A percentile compares a stretch with the other conserved stretches of the same genome.
phyloP scores from a whole-genome alignment of 1,140 invertebrate genomes.

The Drosophila eugracilis region DNA sequence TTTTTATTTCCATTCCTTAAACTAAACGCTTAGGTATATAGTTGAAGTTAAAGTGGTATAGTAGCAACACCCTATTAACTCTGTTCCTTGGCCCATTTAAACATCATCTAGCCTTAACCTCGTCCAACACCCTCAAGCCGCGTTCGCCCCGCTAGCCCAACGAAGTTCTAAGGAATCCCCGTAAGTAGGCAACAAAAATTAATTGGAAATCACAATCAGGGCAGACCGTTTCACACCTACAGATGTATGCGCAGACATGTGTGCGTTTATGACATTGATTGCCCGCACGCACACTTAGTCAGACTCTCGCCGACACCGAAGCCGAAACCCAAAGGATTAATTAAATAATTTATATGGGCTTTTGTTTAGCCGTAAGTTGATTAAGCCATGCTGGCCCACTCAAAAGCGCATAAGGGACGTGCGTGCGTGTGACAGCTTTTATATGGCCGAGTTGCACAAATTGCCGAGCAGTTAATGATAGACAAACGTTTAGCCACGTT shows the following conservation, averaged over 20 bases:
- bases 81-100: too few relatives aligned
- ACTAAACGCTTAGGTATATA: too few relatives aligned
- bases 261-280: constrained; percentile 80
- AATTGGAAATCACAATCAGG: constrained; percentile 74
- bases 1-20: too few relatives aligned
- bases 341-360: constrained; percentile 82
- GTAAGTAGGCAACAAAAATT: constrained; percentile 55
- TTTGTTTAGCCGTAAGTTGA: constrained; percentile 78
- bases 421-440: constrained; percentile 29
- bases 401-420: constrained; percentile 45
- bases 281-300: constrained; percentile 61
- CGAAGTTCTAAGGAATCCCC: constrained; percentile 26
- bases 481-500: constrained; percentile 66
- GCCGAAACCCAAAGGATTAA: constrained; percentile 70
- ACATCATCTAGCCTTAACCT: too few relatives aligned
- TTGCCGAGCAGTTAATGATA: constrained; percentile 72
- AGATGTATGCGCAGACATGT: too few relatives aligned
- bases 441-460: constrained; percentile 42
- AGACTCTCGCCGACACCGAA: constrained; percentile 37
- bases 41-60: too few relatives aligned
- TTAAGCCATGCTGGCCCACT: constrained; percentile 59
- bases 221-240: constrained; percentile 69
- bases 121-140: too few relatives aligned
- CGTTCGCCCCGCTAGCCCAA: too few relatives aligned
- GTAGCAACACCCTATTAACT: too few relatives aligned